Evolutionary conservation across 1,140 invertebrate species (phyloP).

Genomic region (Caenorhabditis remanei): DNA sequence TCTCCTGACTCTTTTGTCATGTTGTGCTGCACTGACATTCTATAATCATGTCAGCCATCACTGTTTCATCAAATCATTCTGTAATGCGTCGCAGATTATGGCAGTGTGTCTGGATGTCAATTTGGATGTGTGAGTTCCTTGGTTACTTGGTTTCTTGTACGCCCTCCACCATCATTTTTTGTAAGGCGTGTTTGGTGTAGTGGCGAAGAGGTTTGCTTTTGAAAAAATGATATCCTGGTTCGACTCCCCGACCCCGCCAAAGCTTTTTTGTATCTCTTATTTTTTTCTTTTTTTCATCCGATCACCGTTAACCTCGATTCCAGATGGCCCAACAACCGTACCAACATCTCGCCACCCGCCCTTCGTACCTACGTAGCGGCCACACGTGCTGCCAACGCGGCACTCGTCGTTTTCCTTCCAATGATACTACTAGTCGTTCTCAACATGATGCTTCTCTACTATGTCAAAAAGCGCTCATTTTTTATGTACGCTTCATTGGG

Average conservation of each 20-base stretch:
- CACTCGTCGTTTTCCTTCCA: slow-evolving; percentile 55
- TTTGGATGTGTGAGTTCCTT: slow-evolving; percentile 50
- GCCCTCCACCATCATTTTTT: no score
- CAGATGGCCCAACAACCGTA: slow-evolving; percentile 60
- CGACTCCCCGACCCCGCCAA: no score
- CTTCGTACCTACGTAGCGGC: slow-evolving; percentile 53
- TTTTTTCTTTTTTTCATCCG: no score
- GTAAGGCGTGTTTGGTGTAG: no score
- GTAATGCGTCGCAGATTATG: slow-evolving; percentile 55
- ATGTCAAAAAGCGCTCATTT: slow-evolving; percentile 62
- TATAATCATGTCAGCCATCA: slow-evolving; percentile 61
- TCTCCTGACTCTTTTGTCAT: slow-evolving; percentile 10
- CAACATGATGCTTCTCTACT: slow-evolving; percentile 58
- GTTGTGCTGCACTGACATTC: slow-evolving; percentile 58
- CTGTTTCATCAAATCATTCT: slow-evolving; percentile 58
- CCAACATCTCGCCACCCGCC: slow-evolving; percentile 44
- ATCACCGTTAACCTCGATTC: background rate
- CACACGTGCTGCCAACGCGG: slow-evolving; percentile 55
- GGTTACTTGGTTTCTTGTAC: background rate
- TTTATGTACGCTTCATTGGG: slow-evolving; percentile 61
- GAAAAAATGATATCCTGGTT: no score
- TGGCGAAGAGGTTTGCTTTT: no score
- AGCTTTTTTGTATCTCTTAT: no score
- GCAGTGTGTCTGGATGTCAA: slow-evolving; percentile 58
- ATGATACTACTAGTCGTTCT: slow-evolving; percentile 48